A percentile compares a stretch with the other conserved stretches of the same genome.
Conservation (phyloP, 2,113 vertebrate species). For the Mormyrus lacerda region DNA sequence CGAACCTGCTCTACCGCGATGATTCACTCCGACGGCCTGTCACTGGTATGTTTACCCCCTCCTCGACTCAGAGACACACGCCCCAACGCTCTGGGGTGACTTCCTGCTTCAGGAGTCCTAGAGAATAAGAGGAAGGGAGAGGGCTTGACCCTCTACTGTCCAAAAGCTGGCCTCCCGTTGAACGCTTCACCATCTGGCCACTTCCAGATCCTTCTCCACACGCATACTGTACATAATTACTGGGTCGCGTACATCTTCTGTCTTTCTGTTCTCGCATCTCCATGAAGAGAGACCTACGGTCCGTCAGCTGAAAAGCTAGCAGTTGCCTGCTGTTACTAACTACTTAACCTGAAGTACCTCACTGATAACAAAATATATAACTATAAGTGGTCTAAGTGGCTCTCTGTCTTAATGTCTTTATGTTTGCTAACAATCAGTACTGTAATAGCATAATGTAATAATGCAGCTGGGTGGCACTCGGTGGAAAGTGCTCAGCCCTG, state of each 20-base stretch:
- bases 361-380: not conserved
- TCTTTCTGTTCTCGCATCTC: not conserved
- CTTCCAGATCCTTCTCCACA: not conserved
- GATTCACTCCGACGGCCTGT: not conserved
- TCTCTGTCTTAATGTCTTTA: not conserved
- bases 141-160: not conserved
- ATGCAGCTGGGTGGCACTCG: not conserved
- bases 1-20: not conserved
- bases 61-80: not conserved
- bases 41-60: not conserved
- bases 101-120: not conserved
- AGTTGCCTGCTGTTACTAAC: not conserved
- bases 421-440: not conserved
- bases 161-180: not conserved
- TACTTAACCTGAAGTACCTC: not conserved
- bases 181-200: slow-evolving; percentile 1
- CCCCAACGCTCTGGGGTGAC: not conserved
- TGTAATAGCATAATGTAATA: not conserved
- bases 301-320: not conserved
- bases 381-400: not conserved
- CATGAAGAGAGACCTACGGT: not conserved
- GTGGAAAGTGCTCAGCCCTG: not conserved
- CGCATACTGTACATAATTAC: not conserved
- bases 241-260: not conserved
- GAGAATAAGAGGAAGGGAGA: not conserved